A percentile compares a stretch with the other conserved stretches of the same genome.
phyloP scores from a whole-genome alignment of 1,140 invertebrate genomes.

The Rhysida immarginata region DNA sequence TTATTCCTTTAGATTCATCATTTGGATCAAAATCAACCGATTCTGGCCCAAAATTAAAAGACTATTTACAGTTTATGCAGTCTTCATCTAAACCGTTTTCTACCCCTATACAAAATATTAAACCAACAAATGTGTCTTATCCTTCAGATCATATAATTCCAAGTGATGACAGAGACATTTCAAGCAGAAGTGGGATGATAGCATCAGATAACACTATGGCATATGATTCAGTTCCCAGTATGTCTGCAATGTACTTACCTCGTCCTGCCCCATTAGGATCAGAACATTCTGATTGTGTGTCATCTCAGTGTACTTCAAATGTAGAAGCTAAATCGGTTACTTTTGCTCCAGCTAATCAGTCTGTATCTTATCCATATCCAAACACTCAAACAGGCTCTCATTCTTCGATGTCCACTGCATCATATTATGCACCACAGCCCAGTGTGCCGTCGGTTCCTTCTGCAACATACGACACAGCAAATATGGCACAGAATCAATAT shows the following conservation, averaged over 20 bases:
- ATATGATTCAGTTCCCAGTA: background rate
- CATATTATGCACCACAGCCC: too few species aligned
- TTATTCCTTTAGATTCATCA: too few species aligned
- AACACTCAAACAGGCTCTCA: too few species aligned
- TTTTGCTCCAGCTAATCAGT: too few species aligned
- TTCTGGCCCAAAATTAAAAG: conserved; percentile 54
- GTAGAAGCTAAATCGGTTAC: conserved; percentile 13
- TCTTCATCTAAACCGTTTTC: background rate
- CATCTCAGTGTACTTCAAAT: background rate
- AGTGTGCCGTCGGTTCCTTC: too few species aligned
- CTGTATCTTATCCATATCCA: too few species aligned
- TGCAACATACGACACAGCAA: too few species aligned
- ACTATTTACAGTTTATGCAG: conserved; percentile 57
- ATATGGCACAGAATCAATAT: too few species aligned
- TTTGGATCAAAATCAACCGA: too few species aligned
- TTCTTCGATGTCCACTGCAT: too few species aligned
- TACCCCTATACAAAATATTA: background rate
- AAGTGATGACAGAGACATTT: background rate
- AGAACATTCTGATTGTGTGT: background rate
- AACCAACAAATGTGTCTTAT: background rate
- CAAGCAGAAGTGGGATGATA: background rate
- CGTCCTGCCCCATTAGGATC: conserved; percentile 3
- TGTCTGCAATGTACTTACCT: background rate
- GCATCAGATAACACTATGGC: background rate
- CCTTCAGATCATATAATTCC: background rate